phyloP scores from a whole-genome alignment of 2,113 vertebrate genomes.

The Dolichallabes microphthalmus region DNA sequence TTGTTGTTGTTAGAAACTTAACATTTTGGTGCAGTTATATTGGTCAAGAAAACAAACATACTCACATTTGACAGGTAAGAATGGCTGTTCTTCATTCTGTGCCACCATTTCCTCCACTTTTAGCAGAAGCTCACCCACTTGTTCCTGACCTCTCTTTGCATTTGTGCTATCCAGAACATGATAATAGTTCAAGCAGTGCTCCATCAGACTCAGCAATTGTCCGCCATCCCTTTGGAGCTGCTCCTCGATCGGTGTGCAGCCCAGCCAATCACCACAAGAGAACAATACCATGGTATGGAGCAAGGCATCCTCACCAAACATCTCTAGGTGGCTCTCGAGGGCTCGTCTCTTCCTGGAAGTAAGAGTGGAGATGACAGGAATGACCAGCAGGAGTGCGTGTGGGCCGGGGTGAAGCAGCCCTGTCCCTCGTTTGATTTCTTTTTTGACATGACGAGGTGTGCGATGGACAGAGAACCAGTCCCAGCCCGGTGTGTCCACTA shows the following conservation, averaged over 20 bases:
- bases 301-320: slow-evolving; percentile 68
- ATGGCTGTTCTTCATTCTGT: slow-evolving; percentile 71
- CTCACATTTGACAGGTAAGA: slow-evolving; percentile 71
- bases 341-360: slow-evolving; percentile 70
- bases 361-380: slow-evolving; percentile 73
- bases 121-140: slow-evolving; percentile 69
- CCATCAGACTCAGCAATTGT: slow-evolving; percentile 71
- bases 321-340: slow-evolving; percentile 71
- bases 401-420: slow-evolving; percentile 73
- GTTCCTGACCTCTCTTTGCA: slow-evolving; percentile 63
- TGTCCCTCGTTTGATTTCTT: slow-evolving; percentile 69
- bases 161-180: slow-evolving; percentile 75
- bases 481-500: slow-evolving; percentile 76
- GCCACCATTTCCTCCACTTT: slow-evolving; percentile 77
- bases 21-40: neutral
- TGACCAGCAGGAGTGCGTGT: slow-evolving; percentile 73
- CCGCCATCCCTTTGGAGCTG: slow-evolving; percentile 71
- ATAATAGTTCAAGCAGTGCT: slow-evolving; percentile 74
- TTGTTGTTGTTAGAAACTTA: neutral
- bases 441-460: slow-evolving; percentile 67
- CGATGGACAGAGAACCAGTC: slow-evolving; percentile 73
- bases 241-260: slow-evolving; percentile 73
- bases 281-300: slow-evolving; percentile 76
- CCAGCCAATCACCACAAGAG: slow-evolving; percentile 76
- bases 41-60: too few species aligned